Evolutionary conservation across 1,140 invertebrate species (phyloP).

Genomic region (Caenorhabditis inopinata): DNA sequence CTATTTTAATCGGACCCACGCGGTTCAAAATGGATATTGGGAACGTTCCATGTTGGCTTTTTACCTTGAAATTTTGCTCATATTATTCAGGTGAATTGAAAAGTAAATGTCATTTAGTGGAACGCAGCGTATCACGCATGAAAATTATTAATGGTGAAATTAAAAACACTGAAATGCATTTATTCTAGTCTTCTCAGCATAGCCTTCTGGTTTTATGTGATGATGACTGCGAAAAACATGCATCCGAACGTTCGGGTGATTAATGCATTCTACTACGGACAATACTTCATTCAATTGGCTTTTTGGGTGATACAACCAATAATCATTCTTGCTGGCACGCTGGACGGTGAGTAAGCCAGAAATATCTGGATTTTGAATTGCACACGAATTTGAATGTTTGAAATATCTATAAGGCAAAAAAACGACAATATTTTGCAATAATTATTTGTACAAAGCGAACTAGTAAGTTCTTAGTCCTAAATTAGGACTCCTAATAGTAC

Average conservation of each 20-base stretch:
- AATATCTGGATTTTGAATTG: neutral
- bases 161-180: no score
- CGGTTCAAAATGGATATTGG: neutral
- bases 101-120: no score
- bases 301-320: slow-evolving; percentile 13
- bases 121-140: no score
- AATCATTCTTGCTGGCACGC: neutral
- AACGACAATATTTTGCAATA: no score
- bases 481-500: no score
- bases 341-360: neutral
- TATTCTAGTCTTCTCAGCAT: neutral
- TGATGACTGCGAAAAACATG: neutral
- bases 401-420: no score
- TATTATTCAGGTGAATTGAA: neutral
- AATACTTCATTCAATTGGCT: neutral
- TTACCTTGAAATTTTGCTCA: neutral
- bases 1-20: neutral
- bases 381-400: no score
- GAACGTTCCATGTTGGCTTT: neutral
- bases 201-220: neutral
- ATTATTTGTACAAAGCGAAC: no score
- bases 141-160: no score
- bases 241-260: neutral
- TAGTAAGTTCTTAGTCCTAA: no score
- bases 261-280: slow-evolving; percentile 12